Percentiles rank a stretch among this genome's conserved stretches.
Conservation (phyloP, 2,888 invertebrate species). For the Diplolepis rosae region DNA sequence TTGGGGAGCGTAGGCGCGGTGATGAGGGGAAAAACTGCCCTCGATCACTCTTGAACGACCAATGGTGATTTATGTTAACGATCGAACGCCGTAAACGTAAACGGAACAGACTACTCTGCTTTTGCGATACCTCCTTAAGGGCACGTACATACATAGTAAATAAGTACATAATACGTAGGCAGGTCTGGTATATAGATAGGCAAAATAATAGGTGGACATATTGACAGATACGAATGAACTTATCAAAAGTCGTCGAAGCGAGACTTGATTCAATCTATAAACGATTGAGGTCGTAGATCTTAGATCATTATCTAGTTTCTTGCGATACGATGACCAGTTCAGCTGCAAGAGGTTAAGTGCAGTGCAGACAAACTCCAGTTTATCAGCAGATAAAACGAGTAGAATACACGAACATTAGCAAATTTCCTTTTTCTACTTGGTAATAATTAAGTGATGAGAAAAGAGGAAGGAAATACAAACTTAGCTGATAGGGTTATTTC, state of each 20-base stretch:
- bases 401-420: not conserved
- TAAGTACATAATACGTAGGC: not conserved
- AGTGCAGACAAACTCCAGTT: not conserved
- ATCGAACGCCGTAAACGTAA: conserved; percentile 12
- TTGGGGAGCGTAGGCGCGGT: not conserved
- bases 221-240: conserved; percentile 39
- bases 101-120: not conserved
- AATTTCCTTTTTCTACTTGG: not conserved
- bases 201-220: not conserved
- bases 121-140: not conserved
- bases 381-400: conserved; percentile 5
- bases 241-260: conserved; percentile 41
- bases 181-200: not conserved
- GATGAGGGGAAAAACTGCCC: not conserved
- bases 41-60: not conserved
- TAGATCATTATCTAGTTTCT: conserved; percentile 40
- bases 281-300: conserved; percentile 37
- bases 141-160: not conserved
- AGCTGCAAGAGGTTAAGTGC: conserved; percentile 34
- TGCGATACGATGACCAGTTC: conserved; percentile 28
- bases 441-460: not conserved
- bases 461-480: not conserved
- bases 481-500: not conserved
- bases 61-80: conserved; percentile 1
- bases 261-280: conserved; percentile 34